A percentile compares a stretch with the other conserved stretches of the same genome.
Evolutionary conservation across 2,797 vertebrate species (phyloP).

Genomic region (Mormyrus proboscirostris): DNA sequence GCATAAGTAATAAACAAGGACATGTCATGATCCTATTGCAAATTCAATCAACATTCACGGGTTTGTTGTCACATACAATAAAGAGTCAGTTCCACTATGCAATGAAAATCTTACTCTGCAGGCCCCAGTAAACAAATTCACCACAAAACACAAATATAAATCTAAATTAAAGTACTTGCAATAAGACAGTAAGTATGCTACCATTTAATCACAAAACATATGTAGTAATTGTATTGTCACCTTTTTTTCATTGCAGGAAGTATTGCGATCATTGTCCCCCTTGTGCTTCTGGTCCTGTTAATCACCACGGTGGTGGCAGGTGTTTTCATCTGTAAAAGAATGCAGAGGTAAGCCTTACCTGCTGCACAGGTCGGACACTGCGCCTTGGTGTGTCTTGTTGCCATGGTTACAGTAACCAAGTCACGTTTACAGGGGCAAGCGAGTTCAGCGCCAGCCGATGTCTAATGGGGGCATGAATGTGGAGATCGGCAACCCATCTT

Average conservation of each 20-base stretch:
- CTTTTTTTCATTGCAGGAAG: conserved; percentile 69
- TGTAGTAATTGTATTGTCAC: not conserved
- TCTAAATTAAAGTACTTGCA: not conserved
- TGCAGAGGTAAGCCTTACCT: conserved; percentile 70
- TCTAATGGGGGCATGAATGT: conserved; percentile 94
- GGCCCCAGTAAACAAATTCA: not conserved
- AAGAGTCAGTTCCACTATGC: not conserved
- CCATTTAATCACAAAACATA: not conserved
- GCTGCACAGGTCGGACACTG: not conserved
- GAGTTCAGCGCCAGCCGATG: conserved; percentile 92
- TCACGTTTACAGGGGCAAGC: conserved; percentile 75
- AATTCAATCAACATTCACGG: not conserved
- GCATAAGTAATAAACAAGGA: not conserved
- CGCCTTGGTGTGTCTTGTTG: not conserved
- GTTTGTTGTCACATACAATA: not conserved
- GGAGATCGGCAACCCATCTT: conserved; percentile 95
- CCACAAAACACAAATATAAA: not conserved
- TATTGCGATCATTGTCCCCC: conserved; percentile 94
- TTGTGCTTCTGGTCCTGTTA: conserved; percentile 88
- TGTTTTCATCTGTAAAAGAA: conserved; percentile 88
- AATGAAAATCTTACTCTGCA: not conserved
- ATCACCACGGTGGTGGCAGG: conserved; percentile 87
- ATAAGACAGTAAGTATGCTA: not conserved
- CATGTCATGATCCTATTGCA: not conserved
- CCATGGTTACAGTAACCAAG: not conserved